These are phyloP conservation scores for Synergus itoensis DNA, from an alignment of 2,888 invertebrate genomes.

Conservation along the genomic window DNA sequence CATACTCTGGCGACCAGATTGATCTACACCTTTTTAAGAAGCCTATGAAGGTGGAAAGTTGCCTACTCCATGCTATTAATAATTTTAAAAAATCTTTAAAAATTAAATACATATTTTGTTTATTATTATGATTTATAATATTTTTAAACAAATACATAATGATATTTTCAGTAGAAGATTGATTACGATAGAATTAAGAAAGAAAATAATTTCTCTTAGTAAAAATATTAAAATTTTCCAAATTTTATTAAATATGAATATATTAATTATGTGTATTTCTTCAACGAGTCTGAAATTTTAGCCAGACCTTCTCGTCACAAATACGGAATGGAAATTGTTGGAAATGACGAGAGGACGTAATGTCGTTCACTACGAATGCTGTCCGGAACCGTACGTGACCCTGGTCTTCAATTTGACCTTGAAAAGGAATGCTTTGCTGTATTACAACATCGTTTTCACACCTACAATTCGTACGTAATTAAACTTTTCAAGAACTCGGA, in stretches of 20 bases:
- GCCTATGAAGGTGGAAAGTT: conserved; percentile 29
- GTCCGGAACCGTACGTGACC: conserved; percentile 80
- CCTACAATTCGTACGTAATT: conserved; percentile 80
- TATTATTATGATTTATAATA: too few relatives aligned
- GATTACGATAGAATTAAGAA: too few relatives aligned
- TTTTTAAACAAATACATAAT: too few relatives aligned
- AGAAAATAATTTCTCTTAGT: too few relatives aligned
- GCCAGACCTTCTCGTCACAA: conserved; percentile 59
- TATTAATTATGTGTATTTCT: background rate
- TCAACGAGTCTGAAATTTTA: conserved; percentile 36
- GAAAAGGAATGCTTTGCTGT: conserved; percentile 81
- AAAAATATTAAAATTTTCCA: too few relatives aligned
- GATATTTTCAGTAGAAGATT: too few relatives aligned
- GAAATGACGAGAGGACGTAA: conserved; percentile 75
- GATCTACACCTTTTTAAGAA: conserved; percentile 70
- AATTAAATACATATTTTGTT: background rate
- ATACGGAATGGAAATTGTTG: conserved; percentile 79
- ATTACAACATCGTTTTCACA: conserved; percentile 82
- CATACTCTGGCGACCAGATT: conserved; percentile 82
- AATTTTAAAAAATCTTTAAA: background rate
- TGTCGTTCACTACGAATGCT: conserved; percentile 79
- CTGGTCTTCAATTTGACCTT: conserved; percentile 80
- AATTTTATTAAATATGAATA: background rate
- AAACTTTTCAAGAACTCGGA: background rate
- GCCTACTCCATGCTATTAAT: background rate